These are phyloP conservation scores for Sesia apiformis DNA, from an alignment of 2,888 invertebrate species.

Conservation along the genomic window DNA sequence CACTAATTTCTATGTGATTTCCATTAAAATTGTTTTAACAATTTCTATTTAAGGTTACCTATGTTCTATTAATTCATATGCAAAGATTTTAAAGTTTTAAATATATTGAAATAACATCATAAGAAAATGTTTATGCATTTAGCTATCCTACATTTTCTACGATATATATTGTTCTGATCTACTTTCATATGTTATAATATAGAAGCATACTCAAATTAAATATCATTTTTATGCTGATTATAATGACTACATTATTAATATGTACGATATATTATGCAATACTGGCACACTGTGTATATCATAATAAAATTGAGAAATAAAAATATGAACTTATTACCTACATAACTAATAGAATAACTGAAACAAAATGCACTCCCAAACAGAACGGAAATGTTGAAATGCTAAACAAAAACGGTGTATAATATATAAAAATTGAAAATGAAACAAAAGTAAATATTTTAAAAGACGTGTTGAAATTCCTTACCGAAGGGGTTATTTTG, in stretches of 20 bases:
- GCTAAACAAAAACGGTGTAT: conserved; percentile 52
- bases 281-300: conserved; percentile 66
- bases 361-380: conserved; percentile 52
- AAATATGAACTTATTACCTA: conserved; percentile 27
- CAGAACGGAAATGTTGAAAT: conserved; percentile 38
- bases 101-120: not conserved
- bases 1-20: conserved; percentile 40
- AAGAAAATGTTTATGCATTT: not conserved
- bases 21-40: not conserved
- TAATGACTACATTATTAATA: conserved; percentile 48
- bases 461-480: conserved; percentile 74
- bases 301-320: conserved; percentile 29
- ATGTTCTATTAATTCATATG: not conserved
- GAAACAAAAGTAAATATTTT: conserved; percentile 48
- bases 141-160: conserved; percentile 31
- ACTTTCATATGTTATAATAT: conserved; percentile 49
- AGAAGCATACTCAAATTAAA: conserved; percentile 67
- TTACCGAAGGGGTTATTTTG: conserved; percentile 77
- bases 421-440: conserved; percentile 36
- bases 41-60: not conserved
- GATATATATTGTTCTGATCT: conserved; percentile 36
- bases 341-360: conserved; percentile 56
- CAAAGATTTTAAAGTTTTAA: not conserved
- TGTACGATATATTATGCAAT: conserved; percentile 47
- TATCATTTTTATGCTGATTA: conserved; percentile 53